Evolutionary conservation across 2,113 vertebrate genomes (phyloP), one percentile per base, ranked within the genome.

Genomic region (Xenopus borealis): DNA sequence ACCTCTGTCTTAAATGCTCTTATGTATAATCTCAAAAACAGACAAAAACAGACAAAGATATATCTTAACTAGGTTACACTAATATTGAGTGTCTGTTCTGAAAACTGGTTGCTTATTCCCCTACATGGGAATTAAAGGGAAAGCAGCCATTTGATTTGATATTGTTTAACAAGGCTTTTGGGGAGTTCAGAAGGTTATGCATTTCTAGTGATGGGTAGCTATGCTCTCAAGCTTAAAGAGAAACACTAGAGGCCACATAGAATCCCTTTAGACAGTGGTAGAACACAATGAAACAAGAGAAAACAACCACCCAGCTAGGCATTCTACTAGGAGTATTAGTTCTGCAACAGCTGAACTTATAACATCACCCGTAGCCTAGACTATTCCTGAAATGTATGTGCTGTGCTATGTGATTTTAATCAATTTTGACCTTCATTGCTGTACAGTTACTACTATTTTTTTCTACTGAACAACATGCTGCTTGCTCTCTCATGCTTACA

Each of bases 61-160:
- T 44, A 44, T 62, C 59, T 75, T 68, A 75, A 75, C 72, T 75
- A 75, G 72, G 45, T 75, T 66, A 75, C 14, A 59, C 33, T 45
- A 59, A 27, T 65, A 57, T 19, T 44, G 19, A 62, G 63, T 13
- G 40, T 72, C 72, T 47, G 72, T 67, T 74, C 64, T 55, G 40
- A 66, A 27, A 67, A 64, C 64, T 40, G 2, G 53, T 12, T 50
- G 8, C 47, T 4, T 3, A 50, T 50, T 50, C 47, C 47, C 10
- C 11, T 16, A 50, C 11, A 9, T 12, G 47, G 47, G 47, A 16
- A 50, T 13, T 13, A 50, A 50, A 50, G 14, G 47, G 3, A 50
- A 16, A 50, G 47, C 47, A 50, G 46, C 9, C 46, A 12, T 47
- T 47, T 47, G 46, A 47, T 47, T 5, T 10, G 12, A 47, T 27